A percentile compares a stretch with the other conserved stretches of the same genome.
These are phyloP conservation scores for Leptobrachium leishanense DNA, from an alignment of 2,113 vertebrate species.

Conservation along the genomic window DNA sequence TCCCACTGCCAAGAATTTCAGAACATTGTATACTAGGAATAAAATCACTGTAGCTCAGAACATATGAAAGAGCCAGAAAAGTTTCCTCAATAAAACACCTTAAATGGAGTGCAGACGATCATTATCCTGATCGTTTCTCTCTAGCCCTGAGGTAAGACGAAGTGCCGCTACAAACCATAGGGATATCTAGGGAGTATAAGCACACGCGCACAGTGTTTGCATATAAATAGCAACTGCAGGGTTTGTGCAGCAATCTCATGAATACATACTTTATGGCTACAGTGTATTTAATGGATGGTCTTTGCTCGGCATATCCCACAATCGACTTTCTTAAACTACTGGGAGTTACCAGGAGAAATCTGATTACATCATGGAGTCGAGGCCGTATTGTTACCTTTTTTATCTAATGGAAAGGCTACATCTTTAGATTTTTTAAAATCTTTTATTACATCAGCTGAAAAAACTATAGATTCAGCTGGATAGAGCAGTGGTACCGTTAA, in stretches of 20 bases:
- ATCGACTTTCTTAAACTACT: conserved; percentile 10
- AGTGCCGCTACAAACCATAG: not conserved
- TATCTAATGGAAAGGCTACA: no score
- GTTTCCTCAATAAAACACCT: conserved; percentile 22
- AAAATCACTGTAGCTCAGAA: conserved; percentile 30
- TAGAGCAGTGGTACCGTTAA: no score
- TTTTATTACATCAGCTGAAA: no score
- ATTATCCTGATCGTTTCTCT: no score
- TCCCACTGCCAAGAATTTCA: conserved; percentile 31
- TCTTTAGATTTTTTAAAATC: no score
- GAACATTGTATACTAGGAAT: conserved; percentile 27
- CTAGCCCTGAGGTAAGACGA: no score
- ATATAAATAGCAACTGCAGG: conserved; percentile 14
- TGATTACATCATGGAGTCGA: no score
- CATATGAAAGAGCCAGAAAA: conserved; percentile 21
- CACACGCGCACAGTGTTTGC: conserved; percentile 9
- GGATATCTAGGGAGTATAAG: not conserved
- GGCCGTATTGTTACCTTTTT: no score
- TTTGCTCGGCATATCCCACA: conserved; percentile 5
- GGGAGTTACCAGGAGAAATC: no score
- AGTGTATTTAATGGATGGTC: conserved; percentile 14
- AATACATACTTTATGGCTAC: conserved; percentile 39
- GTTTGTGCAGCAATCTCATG: conserved; percentile 13
- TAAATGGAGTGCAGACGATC: conserved; percentile 9
- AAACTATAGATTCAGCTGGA: no score